Evolutionary conservation across 2,888 invertebrate species (phyloP).

Genomic region (Drosophila siamana): DNA sequence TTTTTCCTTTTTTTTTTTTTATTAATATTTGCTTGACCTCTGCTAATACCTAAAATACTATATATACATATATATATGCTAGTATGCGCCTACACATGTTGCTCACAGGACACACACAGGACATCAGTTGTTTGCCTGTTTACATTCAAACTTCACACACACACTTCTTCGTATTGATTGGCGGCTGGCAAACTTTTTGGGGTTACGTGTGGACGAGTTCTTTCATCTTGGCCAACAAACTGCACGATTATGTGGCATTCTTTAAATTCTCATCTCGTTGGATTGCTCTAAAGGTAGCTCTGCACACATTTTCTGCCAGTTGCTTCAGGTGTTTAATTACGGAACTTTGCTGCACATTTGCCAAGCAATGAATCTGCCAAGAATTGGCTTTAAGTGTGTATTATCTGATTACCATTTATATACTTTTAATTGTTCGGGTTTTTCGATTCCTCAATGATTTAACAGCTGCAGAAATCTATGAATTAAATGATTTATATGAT

Average conservation of each 20-base stretch:
- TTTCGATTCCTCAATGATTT: too few relatives aligned
- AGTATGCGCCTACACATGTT: not conserved
- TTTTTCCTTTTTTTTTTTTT: not conserved
- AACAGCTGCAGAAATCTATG: too few relatives aligned
- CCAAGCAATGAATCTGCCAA: too few relatives aligned
- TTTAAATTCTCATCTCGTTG: not conserved
- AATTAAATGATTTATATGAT: too few relatives aligned
- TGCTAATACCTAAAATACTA: not conserved
- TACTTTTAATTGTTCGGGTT: too few relatives aligned
- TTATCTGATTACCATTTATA: too few relatives aligned
- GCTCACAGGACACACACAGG: not conserved
- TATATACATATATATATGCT: too few relatives aligned
- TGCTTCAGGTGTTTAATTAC: not conserved
- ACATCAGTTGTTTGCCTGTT: not conserved
- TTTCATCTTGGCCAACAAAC: not conserved
- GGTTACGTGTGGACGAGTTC: not conserved
- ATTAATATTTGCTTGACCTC: not conserved
- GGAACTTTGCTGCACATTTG: too few relatives aligned
- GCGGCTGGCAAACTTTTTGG: not conserved
- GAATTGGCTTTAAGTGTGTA: too few relatives aligned
- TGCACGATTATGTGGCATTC: not conserved
- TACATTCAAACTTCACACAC: not conserved
- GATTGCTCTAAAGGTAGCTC: not conserved
- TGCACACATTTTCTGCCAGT: not conserved
- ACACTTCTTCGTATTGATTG: not conserved